These are phyloP conservation scores for Lithophane semibrunnea DNA, from an alignment of 2,888 invertebrate species.

Conservation along the genomic window DNA sequence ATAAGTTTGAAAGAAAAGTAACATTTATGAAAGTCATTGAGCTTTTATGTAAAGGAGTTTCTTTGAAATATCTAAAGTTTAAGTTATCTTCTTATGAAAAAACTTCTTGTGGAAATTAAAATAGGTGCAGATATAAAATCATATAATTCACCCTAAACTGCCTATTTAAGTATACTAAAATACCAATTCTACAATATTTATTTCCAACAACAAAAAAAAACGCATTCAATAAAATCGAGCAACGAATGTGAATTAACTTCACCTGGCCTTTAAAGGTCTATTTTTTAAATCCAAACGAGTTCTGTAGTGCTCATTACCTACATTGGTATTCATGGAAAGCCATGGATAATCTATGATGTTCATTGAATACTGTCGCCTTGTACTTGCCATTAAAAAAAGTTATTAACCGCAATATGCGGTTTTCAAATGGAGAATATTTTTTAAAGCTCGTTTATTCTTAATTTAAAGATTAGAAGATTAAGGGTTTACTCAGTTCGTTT, in stretches of 20 bases:
- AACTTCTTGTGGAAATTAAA: neutral
- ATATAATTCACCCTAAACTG: neutral
- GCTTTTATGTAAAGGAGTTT: conserved; percentile 8
- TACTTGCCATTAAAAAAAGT: conserved; percentile 31
- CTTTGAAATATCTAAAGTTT: neutral
- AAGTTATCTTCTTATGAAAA: neutral
- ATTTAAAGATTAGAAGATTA: conserved; percentile 22
- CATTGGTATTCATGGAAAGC: conserved; percentile 70
- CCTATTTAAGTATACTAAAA: neutral
- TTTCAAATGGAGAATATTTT: conserved; percentile 21
- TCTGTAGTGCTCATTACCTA: conserved; percentile 60
- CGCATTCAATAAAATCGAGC: conserved; percentile 27
- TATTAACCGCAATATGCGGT: conserved; percentile 6
- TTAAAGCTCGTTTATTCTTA: conserved; percentile 2
- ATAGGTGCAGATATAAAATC: too few relatives aligned
- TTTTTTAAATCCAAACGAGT: conserved; percentile 61
- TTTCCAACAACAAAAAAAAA: neutral
- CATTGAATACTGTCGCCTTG: conserved; percentile 40
- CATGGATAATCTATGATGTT: conserved; percentile 52
- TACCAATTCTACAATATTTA: too few relatives aligned
- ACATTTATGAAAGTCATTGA: conserved; percentile 24
- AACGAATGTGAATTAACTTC: conserved; percentile 42
- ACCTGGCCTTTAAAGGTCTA: conserved; percentile 34
- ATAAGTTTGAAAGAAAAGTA: conserved; percentile 29
- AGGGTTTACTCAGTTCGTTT: neutral